Evolutionary conservation across 2,888 invertebrate species (phyloP), one percentile per base, ranked within the genome.

Genomic region (Brachyptera risi): DNA sequence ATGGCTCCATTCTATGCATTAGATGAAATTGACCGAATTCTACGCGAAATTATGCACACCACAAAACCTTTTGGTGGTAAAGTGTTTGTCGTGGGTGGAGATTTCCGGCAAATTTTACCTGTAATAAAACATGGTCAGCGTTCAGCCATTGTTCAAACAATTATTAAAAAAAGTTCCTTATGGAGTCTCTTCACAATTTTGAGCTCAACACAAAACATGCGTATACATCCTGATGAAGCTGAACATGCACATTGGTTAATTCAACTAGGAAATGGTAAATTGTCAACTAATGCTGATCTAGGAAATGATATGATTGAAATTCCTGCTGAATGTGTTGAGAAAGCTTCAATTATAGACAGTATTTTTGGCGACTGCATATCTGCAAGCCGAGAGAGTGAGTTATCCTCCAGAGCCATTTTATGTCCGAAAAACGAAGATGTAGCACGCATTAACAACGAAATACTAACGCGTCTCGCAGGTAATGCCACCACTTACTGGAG

Each of bases 71-170:
- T 67, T 56, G 68, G 66, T 17, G 68, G 68, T 1, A 63, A 63
- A 19, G 24, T 64, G 3, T 15, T 67, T n/a, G 40, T 67, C 13
- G 35, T 67, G 21, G 56, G 63, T n/a, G 65, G 66, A 11, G 67
- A 67, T 51, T 67, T 67, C 57, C 50, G 66, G n/a, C 67, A 67
- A 54, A 24, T 37, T 2, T 31, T 66, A 11, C 65, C 66, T 2
- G 63, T 67, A 0, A 60, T 66, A 11, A 40, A n/a, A 17, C 56
- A 58, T 40, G 65, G 60, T 13, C 23, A 23, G 7, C 35, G 44
- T n/a, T 35, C 59, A 7, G 23, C 27, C 26, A 59, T 63, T 7
- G 37, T 64, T 21, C 59, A 64, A 47, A 47, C 58, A 2, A 54
- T 56, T 27, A 31, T 63, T 0, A 66, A 66, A 40, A 35, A 19